phyloP scores from a whole-genome alignment of 2,888 invertebrate species.

The Emesis furor region DNA sequence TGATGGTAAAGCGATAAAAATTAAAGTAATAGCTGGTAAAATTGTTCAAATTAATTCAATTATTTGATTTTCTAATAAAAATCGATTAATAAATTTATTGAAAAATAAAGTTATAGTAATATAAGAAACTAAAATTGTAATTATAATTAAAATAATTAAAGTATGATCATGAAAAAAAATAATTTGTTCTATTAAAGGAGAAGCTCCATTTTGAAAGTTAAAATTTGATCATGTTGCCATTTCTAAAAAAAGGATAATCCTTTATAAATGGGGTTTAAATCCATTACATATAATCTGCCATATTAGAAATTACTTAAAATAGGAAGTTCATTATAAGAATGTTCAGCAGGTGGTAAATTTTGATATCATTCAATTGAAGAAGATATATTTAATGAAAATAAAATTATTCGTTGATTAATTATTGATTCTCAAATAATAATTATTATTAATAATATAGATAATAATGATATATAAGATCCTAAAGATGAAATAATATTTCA shows the following conservation, averaged over 20 bases:
- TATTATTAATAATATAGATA: slow-evolving; percentile 92
- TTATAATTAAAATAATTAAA: slow-evolving; percentile 92
- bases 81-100: slow-evolving; percentile 92
- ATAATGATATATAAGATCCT: slow-evolving; percentile 87
- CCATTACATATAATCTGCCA: slow-evolving; percentile 92
- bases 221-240: slow-evolving; percentile 92
- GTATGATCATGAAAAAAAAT: slow-evolving; percentile 93
- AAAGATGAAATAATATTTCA: slow-evolving; percentile 93
- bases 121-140: slow-evolving; percentile 92
- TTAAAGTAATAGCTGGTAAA: slow-evolving; percentile 92
- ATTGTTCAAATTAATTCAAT: slow-evolving; percentile 85
- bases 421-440: slow-evolving; percentile 93
- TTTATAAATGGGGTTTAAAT: slow-evolving; percentile 94
- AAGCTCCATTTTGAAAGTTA: slow-evolving; percentile 92
- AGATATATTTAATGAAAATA: slow-evolving; percentile 88
- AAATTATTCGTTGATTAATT: slow-evolving; percentile 88
- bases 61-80: slow-evolving; percentile 89
- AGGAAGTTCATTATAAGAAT: slow-evolving; percentile 92
- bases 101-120: slow-evolving; percentile 91
- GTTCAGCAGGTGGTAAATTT: slow-evolving; percentile 91
- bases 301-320: slow-evolving; percentile 93
- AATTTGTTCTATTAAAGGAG: slow-evolving; percentile 94
- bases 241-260: slow-evolving; percentile 93
- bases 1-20: slow-evolving; percentile 93
- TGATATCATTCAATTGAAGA: slow-evolving; percentile 93